Evolutionary conservation across 2,113 vertebrate genomes (phyloP).

Genomic region (Corythaeola cristata): DNA sequence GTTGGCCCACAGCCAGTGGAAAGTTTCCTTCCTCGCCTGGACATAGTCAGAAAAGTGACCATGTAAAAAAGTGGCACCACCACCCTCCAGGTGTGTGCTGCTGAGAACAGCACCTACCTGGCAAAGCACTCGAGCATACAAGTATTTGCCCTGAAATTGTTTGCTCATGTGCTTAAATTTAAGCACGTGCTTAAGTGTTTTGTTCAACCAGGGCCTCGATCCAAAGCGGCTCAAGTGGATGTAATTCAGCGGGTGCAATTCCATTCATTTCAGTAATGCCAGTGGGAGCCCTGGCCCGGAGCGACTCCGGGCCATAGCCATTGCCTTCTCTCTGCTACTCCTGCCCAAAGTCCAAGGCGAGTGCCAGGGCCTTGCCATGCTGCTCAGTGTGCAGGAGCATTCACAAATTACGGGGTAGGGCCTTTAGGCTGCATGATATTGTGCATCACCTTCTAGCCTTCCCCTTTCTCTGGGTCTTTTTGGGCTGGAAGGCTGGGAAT

Average conservation of each 20-base stretch:
- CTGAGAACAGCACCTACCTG: constrained; percentile 34
- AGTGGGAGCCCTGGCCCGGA: not conserved
- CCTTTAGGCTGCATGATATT: not conserved
- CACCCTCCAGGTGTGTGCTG: not conserved
- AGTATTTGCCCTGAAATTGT: constrained; percentile 43
- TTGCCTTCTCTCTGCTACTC: not conserved
- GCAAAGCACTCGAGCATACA: constrained; percentile 20
- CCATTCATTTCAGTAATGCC: constrained; percentile 45
- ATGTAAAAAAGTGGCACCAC: constrained; percentile 29
- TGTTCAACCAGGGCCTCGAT: not conserved
- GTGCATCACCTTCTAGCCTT: not conserved
- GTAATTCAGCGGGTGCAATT: not conserved
- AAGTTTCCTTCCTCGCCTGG: constrained; percentile 43
- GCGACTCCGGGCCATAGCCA: not conserved
- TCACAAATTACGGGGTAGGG: not conserved
- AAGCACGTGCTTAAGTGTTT: constrained; percentile 47
- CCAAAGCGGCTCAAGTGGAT: not conserved
- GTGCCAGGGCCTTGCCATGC: accelerated
- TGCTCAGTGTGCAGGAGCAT: not conserved
- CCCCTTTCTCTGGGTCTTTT: not conserved
- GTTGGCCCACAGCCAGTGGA: constrained; percentile 38
- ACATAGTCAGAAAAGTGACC: constrained; percentile 12
- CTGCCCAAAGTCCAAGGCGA: not conserved
- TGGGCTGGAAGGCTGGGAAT: not conserved
- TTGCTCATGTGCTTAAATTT: constrained; percentile 50